Evolutionary conservation across 2,113 vertebrate genomes (phyloP).

Genomic region (Charadrius vociferus): DNA sequence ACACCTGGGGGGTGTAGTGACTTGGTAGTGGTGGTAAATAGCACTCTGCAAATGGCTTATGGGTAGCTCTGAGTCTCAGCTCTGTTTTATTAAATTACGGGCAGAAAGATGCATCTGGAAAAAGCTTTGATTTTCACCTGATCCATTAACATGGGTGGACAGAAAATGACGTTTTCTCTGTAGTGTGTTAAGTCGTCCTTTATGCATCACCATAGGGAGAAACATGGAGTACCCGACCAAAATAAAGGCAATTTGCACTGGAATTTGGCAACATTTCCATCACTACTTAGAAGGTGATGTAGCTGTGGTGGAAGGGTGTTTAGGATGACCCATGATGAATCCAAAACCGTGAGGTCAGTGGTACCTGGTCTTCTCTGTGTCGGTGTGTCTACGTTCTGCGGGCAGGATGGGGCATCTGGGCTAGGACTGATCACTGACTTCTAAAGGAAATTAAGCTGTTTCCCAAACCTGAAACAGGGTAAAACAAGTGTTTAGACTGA

Average conservation of each 20-base stretch:
- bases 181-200: background rate
- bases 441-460: background rate
- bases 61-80: background rate
- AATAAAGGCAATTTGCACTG: background rate
- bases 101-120: background rate
- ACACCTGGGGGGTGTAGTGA: too few species aligned
- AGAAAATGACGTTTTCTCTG: background rate
- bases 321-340: background rate
- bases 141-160: background rate
- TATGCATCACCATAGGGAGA: background rate
- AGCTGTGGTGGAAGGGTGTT: background rate
- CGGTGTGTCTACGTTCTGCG: accelerated
- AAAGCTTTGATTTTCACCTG: background rate
- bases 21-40: background rate
- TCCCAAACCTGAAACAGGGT: background rate
- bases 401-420: background rate
- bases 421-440: background rate
- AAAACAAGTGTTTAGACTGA: background rate
- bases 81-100: background rate
- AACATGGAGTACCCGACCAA: background rate
- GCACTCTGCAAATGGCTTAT: background rate
- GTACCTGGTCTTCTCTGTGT: background rate
- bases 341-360: background rate
- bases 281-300: background rate
- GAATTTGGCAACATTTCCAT: background rate